A percentile compares a stretch with the other conserved stretches of the same genome.
These are phyloP conservation scores for Bradysia coprophila DNA, from an alignment of 1,140 invertebrate species.

Conservation along the genomic window DNA sequence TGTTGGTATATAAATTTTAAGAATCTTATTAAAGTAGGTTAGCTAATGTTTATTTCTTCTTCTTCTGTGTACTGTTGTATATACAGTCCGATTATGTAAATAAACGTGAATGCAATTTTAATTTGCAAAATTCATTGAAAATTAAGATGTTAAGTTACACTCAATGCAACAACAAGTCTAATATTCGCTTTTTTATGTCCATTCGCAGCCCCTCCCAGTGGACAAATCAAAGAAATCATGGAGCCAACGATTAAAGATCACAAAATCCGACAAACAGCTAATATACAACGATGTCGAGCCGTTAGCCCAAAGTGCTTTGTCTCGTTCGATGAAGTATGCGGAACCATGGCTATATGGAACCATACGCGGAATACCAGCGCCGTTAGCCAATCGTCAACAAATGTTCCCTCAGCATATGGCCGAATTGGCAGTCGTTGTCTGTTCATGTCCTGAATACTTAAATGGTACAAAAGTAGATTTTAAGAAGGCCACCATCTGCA, in stretches of 20 bases:
- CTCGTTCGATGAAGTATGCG: conserved; percentile 64
- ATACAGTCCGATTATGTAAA: too few species aligned
- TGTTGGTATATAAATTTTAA: too few species aligned
- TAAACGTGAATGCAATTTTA: too few species aligned
- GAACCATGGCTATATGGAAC: conserved; percentile 63
- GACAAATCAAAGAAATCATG: conserved; percentile 27
- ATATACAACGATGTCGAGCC: neutral
- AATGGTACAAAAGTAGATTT: conserved; percentile 48
- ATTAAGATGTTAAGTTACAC: too few species aligned
- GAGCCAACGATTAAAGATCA: conserved; percentile 26
- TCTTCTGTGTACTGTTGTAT: too few species aligned
- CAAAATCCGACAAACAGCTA: conserved; percentile 24
- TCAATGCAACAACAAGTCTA: too few species aligned
- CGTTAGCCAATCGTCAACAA: conserved; percentile 23
- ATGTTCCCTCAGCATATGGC: conserved; percentile 32
- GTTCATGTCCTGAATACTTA: conserved; percentile 55
- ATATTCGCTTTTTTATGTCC: conserved; percentile 9
- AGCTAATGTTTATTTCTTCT: too few species aligned
- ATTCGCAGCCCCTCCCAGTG: conserved; percentile 14
- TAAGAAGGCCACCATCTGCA: conserved; percentile 51
- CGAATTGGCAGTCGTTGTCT: conserved; percentile 46
- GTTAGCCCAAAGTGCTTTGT: conserved; percentile 34
- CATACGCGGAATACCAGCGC: conserved; percentile 31
- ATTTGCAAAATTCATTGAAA: too few species aligned
- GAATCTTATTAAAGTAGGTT: too few species aligned